Evolutionary conservation across 2,888 invertebrate species (phyloP), one percentile per base, ranked within the genome.

Genomic region (Dolichomitus sp.): DNA sequence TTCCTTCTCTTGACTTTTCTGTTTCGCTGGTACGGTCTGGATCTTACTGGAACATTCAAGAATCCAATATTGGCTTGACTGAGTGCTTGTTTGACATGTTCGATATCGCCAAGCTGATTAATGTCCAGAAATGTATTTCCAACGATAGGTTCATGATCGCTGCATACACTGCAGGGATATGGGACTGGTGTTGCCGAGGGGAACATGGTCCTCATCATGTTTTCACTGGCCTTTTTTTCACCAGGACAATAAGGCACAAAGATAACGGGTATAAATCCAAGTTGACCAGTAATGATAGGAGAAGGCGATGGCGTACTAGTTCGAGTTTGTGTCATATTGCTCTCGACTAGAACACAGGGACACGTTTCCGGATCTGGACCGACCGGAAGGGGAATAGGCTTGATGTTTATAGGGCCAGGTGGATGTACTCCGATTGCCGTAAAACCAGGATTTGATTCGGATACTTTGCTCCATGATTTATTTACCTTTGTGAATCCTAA

Each of bases 241-340:
- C 95, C 95, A 0, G 96, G 96, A 88, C 96, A 96, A 89, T 95
- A 95, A 1, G 97, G 97, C 87, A 96, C 95, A 89, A 97, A 96
- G 19, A 97, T 95, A 3, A 97, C 96, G 0, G 97, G 97, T 86
- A 97, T 95, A 86, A 96, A 96, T 65, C 96, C 97, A 63, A 97
- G 85, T 81, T 88, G 90, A 74, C 90, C 91, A 77, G 87, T 87
- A n/a, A 85, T 9, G 50, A 90, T 42, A 27, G 89, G 90, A 74
- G 91, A 89, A 65, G 84, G 73, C 63, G 63, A 72, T 73, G 63
- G 54, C 0, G 63, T 30, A 69, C 61, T 40, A 40, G 61, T 69
- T 65, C 59, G 66, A 23, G 93, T 92, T 83, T 92, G 91, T 74
- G 81, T 81, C 37, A 17, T 42, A 50, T 80, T 91, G 89, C 90